Conservation (phyloP, 1,140 invertebrate species). For the Chrysoperla carnea region DNA sequence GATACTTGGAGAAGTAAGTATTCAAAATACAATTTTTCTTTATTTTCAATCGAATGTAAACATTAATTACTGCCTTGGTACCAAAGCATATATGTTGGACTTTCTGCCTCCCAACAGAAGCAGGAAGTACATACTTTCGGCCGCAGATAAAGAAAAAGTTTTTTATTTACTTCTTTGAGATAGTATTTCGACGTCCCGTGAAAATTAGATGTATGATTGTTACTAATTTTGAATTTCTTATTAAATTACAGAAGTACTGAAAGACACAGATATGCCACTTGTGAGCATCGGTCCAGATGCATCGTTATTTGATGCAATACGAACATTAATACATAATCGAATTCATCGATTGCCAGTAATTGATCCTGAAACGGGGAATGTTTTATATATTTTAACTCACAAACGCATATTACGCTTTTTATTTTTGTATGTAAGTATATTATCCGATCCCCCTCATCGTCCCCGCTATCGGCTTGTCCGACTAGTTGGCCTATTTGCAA, state of each 20-base stretch:
- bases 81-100: too few species aligned
- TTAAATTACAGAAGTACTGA: constrained; percentile 48
- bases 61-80: too few species aligned
- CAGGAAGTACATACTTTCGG: too few species aligned
- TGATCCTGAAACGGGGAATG: constrained; percentile 86
- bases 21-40: constrained; percentile 1
- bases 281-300: constrained; percentile 78
- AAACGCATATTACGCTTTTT: constrained; percentile 97
- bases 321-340: constrained; percentile 76
- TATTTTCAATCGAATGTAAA: too few species aligned
- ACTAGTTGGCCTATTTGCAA: too few species aligned
- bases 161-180: too few species aligned
- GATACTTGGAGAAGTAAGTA: constrained; percentile 80
- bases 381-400: constrained; percentile 96
- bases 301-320: constrained; percentile 83
- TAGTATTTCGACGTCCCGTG: too few species aligned
- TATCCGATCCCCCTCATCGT: too few species aligned
- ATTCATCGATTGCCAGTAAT: constrained; percentile 97
- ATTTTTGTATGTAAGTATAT: constrained; percentile 91
- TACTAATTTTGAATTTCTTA: too few species aligned
- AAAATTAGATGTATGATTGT: too few species aligned
- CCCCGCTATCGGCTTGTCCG: constrained; percentile 1
- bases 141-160: too few species aligned
- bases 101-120: too few species aligned
- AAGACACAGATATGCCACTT: constrained; percentile 62